A percentile compares a stretch with the other conserved stretches of the same genome.
Evolutionary conservation across 2,113 vertebrate species (phyloP).

Genomic region (Clarias gariepinus): DNA sequence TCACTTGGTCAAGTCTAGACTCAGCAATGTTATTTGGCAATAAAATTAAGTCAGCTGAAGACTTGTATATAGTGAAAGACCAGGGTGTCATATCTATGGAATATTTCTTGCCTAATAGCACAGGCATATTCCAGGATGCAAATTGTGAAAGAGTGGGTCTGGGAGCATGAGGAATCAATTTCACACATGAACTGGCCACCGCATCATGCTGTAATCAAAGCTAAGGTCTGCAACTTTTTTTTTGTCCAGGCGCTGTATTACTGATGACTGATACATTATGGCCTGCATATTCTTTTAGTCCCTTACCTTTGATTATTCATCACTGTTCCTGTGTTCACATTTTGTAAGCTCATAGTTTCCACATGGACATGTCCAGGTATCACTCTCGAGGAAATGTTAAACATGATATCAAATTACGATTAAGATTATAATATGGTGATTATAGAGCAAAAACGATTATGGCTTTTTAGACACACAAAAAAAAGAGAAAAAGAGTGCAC

Average conservation of each 20-base stretch:
- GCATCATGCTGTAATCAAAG: too few species aligned
- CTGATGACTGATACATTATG: not conserved
- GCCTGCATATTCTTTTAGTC: slow-evolving; percentile 39
- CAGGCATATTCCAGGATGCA: too few species aligned
- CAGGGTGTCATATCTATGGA: too few species aligned
- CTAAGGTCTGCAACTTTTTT: too few species aligned
- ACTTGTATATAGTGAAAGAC: too few species aligned
- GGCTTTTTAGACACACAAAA: slow-evolving; percentile 55
- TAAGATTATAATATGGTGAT: slow-evolving; percentile 56
- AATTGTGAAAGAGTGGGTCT: too few species aligned
- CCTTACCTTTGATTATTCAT: slow-evolving; percentile 50
- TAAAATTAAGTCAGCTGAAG: too few species aligned
- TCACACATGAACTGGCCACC: too few species aligned
- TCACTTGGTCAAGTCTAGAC: too few species aligned
- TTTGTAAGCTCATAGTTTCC: slow-evolving; percentile 62
- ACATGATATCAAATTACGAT: not conserved
- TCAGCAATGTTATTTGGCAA: too few species aligned
- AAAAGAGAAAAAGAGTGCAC: not conserved
- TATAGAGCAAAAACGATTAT: slow-evolving; percentile 70
- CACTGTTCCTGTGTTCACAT: slow-evolving; percentile 48
- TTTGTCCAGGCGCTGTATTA: not conserved
- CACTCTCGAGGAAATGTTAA: slow-evolving; percentile 62
- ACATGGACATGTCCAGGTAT: slow-evolving; percentile 70
- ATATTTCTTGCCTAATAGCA: too few species aligned
- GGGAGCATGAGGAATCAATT: too few species aligned